Conservation (phyloP, 1,140 invertebrate species). For the Bombus picipes region DNA sequence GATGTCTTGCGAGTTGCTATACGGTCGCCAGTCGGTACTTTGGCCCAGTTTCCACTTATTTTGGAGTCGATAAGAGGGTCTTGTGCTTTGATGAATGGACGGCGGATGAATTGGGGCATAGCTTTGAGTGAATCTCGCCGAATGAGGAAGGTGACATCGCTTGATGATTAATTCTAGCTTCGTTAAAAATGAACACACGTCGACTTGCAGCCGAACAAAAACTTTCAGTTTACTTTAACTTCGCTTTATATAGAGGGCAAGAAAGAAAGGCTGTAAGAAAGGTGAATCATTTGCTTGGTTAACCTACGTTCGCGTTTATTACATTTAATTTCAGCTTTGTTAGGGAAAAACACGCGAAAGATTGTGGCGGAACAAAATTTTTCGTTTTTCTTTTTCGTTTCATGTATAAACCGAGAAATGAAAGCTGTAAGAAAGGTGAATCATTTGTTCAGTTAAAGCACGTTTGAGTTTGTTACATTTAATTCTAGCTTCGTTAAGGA, state of each 20-base stretch:
- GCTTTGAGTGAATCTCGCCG: not conserved
- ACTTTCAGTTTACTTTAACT: not conserved
- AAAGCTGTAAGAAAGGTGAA: not conserved
- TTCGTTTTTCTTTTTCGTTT: not conserved
- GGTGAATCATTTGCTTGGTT: not conserved
- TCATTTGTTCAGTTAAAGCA: not conserved
- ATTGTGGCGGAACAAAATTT: not conserved
- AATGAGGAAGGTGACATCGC: not conserved
- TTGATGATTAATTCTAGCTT: constrained; percentile 7
- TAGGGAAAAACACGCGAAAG: not conserved
- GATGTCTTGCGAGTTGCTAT: not conserved
- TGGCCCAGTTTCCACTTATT: constrained; percentile 25
- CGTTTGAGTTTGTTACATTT: not conserved
- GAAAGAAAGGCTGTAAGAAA: not conserved
- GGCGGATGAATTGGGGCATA: not conserved
- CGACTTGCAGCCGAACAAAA: not conserved
- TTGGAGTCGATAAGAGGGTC: not conserved
- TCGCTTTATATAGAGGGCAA: not conserved
- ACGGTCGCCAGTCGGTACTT: not conserved
- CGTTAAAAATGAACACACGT: not conserved
- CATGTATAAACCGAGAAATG: not conserved
- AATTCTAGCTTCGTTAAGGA: not conserved
- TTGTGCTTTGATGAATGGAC: constrained; percentile 22
- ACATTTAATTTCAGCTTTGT: not conserved
- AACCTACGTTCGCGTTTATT: not conserved